These are phyloP conservation scores for Pelodytes ibericus DNA, from an alignment of 2,797 vertebrate genomes.

Conservation along the genomic window DNA sequence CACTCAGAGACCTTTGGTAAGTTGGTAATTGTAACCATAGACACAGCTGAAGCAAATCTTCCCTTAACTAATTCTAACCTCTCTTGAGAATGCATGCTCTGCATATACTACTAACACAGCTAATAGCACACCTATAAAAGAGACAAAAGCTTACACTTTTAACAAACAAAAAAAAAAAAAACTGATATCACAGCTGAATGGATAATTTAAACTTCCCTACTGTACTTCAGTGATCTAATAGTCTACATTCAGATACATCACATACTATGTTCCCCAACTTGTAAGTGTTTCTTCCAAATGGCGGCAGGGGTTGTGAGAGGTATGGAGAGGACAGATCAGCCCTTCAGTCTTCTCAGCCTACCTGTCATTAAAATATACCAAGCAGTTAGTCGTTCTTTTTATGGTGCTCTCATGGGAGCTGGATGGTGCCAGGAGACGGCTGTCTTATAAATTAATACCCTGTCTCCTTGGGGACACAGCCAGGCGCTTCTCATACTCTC, in stretches of 20 bases:
- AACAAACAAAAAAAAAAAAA: constrained; percentile 7
- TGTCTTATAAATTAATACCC: neutral
- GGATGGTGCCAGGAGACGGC: neutral
- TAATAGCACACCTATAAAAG: constrained; percentile 49
- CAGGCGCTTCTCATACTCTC: constrained; percentile 5
- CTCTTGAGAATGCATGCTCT: constrained; percentile 83
- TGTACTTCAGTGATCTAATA: neutral
- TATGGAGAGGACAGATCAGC: neutral
- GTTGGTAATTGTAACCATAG: constrained; percentile 68
- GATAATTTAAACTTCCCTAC: neutral
- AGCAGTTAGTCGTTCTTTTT: neutral
- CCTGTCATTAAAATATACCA: neutral
- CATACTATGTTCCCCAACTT: constrained; percentile 29
- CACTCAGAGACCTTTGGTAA: constrained; percentile 99
- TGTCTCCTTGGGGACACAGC: neutral
- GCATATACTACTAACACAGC: constrained; percentile 73
- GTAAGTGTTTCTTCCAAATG: constrained; percentile 32
- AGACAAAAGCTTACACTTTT: constrained; percentile 23
- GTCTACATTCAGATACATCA: constrained; percentile 24
- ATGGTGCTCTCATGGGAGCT: neutral
- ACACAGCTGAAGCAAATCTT: constrained; percentile 51
- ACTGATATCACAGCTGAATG: constrained; percentile 11
- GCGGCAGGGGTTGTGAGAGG: constrained; percentile 1
- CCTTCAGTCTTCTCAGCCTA: neutral
- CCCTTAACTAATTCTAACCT: constrained; percentile 86